Evolutionary conservation across 2,888 invertebrate genomes (phyloP).

Genomic region (Ophion slaviceki): DNA sequence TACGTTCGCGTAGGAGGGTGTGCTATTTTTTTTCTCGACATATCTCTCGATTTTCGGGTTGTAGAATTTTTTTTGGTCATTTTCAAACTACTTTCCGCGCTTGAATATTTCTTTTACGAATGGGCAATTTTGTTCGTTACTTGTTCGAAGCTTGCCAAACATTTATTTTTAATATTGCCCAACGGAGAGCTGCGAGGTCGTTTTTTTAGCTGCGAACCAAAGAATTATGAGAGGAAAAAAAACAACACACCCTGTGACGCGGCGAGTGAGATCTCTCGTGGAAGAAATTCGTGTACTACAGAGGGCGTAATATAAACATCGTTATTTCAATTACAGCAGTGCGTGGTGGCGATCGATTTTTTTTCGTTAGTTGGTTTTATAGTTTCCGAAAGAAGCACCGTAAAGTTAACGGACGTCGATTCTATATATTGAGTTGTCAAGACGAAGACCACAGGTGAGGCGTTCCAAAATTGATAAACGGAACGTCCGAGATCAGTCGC

Average conservation of each 20-base stretch:
- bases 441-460: slow-evolving; percentile 14
- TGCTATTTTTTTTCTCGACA: not conserved
- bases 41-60: too few relatives aligned
- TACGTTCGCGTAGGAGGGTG: not conserved
- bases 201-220: not conserved
- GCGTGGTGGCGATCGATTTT: slow-evolving; percentile 46
- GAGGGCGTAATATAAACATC: slow-evolving; percentile 17
- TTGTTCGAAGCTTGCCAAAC: not conserved
- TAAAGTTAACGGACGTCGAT: not conserved
- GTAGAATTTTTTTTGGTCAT: too few relatives aligned
- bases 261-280: slow-evolving; percentile 5
- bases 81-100: too few relatives aligned
- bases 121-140: not conserved
- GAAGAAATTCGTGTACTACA: slow-evolving; percentile 45
- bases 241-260: slow-evolving; percentile 6
- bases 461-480: not conserved
- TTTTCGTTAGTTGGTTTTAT: slow-evolving; percentile 3
- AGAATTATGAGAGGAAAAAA: slow-evolving; percentile 4
- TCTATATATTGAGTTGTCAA: not conserved
- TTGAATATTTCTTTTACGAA: not conserved
- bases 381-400: slow-evolving; percentile 12
- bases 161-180: not conserved
- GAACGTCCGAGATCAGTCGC: too few relatives aligned
- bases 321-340: slow-evolving; percentile 46
- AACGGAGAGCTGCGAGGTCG: not conserved